Evolutionary conservation across 1,140 invertebrate species (phyloP).

Genomic region (Delia radicum): DNA sequence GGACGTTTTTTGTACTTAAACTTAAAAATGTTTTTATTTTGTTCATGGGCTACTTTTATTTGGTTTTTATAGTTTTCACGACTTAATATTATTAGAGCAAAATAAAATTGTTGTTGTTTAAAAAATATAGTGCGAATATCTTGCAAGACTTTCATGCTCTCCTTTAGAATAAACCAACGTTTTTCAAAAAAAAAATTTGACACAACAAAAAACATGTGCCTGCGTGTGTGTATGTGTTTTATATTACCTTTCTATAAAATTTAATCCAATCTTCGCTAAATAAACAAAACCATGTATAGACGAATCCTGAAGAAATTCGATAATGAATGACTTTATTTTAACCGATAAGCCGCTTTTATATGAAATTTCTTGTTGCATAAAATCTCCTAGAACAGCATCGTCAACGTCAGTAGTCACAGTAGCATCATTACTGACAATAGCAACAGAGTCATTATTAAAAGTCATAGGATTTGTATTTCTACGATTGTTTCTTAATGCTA

Average conservation of each 20-base stretch:
- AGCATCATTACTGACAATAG: background rate
- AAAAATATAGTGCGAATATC: too few relatives aligned
- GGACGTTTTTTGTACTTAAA: too few relatives aligned
- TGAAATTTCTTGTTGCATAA: background rate
- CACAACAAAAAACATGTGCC: too few relatives aligned
- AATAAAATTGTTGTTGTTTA: too few relatives aligned
- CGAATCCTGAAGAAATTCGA: conserved; percentile 49
- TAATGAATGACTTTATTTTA: conserved; percentile 46
- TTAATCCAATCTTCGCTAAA: conserved; percentile 51
- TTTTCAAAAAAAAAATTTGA: too few relatives aligned
- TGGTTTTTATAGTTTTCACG: too few relatives aligned
- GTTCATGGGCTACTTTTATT: too few relatives aligned
- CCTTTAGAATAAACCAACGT: too few relatives aligned
- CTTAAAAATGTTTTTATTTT: too few relatives aligned
- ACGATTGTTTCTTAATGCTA: background rate
- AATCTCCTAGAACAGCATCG: background rate
- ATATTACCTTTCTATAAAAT: conserved; percentile 46
- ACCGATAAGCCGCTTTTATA: conserved; percentile 26
- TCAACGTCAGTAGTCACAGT: background rate
- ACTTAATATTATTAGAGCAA: too few relatives aligned
- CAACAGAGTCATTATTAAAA: background rate
- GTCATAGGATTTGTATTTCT: background rate
- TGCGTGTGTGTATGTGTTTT: background rate
- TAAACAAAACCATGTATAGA: conserved; percentile 54
- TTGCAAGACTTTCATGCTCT: too few relatives aligned